phyloP scores from a whole-genome alignment of 2,797 vertebrate species.

The Lophius americanus region DNA sequence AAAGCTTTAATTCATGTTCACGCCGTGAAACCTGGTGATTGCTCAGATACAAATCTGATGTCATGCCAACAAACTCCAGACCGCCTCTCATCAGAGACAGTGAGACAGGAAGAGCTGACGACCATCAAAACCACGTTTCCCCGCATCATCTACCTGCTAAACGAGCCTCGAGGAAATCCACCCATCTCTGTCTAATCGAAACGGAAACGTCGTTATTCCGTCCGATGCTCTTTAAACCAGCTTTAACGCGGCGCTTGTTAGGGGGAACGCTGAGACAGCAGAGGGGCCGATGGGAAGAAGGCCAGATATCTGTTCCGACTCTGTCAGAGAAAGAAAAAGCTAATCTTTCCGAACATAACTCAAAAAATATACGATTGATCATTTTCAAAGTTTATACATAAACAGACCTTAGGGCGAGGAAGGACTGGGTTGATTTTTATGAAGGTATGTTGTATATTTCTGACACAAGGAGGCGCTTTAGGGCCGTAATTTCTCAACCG shows the following conservation, averaged over 20 bases:
- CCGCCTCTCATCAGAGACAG: background rate
- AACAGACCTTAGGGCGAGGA: too few relatives aligned
- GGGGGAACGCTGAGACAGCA: slow-evolving; percentile 33
- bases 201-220: slow-evolving; percentile 48
- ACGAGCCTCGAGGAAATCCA: slow-evolving; percentile 9
- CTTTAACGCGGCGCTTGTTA: slow-evolving; percentile 26
- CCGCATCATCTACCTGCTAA: slow-evolving; percentile 34
- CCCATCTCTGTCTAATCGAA: slow-evolving; percentile 18
- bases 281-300: slow-evolving; percentile 21
- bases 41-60: background rate
- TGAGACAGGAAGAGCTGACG: background rate
- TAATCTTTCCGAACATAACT: too few relatives aligned
- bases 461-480: too few relatives aligned
- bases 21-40: slow-evolving; percentile 4
- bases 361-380: too few relatives aligned
- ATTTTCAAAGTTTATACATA: too few relatives aligned
- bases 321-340: background rate
- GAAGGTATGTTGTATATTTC: too few relatives aligned
- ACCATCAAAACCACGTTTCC: background rate
- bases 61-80: too few relatives aligned
- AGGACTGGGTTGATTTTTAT: too few relatives aligned
- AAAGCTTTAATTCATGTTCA: slow-evolving; percentile 2
- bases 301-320: slow-evolving; percentile 22
- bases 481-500: too few relatives aligned
- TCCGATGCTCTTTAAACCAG: slow-evolving; percentile 29